These are phyloP conservation scores for Zhengitettix transpicula DNA, from an alignment of 2,888 invertebrate species.

Conservation along the genomic window DNA sequence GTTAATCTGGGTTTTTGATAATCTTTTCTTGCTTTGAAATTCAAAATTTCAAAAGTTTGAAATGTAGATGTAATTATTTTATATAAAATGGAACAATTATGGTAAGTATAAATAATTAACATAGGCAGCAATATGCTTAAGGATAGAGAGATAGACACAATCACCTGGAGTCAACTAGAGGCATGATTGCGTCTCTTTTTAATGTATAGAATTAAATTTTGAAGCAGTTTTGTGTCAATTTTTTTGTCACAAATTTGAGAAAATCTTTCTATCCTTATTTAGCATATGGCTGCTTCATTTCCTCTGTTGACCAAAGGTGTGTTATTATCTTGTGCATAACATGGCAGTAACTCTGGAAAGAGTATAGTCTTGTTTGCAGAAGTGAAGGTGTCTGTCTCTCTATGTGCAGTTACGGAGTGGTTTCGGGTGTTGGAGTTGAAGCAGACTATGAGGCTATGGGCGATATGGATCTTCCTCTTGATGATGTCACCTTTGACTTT, in stretches of 20 bases:
- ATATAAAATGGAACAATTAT: background rate
- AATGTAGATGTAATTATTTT: background rate
- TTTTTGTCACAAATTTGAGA: background rate
- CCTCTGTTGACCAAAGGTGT: conserved; percentile 6
- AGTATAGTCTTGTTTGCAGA: background rate
- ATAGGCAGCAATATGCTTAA: conserved; percentile 5
- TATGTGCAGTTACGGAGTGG: conserved; percentile 9
- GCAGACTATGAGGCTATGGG: conserved; percentile 16
- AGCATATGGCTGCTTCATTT: conserved; percentile 7
- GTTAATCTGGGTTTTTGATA: too few species aligned
- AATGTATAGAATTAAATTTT: background rate
- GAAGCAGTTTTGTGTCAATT: conserved; percentile 1
- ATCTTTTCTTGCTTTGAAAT: background rate
- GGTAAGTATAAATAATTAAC: background rate
- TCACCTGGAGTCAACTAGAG: conserved; percentile 9
- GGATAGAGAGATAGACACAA: conserved; percentile 12
- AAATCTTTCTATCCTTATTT: conserved; percentile 8
- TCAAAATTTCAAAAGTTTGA: background rate
- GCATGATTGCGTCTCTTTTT: conserved; percentile 8
- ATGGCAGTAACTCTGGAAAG: background rate
- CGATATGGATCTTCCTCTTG: conserved; percentile 14
- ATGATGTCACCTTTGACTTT: conserved; percentile 13
- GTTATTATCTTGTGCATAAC: background rate
- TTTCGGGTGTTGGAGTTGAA: conserved; percentile 9
- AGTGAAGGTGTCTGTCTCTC: conserved; percentile 8